Conservation (phyloP, 1,140 invertebrate genomes). For the Microplitis demolitor region DNA sequence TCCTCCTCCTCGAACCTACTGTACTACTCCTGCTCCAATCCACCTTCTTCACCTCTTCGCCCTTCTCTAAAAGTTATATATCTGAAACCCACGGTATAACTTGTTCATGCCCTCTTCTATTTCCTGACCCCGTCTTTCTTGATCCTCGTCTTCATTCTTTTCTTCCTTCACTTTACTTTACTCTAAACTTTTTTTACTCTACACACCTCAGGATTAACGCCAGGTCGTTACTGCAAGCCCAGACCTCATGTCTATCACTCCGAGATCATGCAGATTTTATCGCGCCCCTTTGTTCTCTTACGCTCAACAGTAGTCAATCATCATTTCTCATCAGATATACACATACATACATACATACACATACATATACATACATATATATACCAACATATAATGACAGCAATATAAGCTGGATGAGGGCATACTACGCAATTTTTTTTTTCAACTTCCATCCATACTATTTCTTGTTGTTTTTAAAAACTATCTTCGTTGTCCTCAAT, state of each 20-base stretch:
- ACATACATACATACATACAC: too few relatives aligned
- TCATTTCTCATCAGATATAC: not conserved
- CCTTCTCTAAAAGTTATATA: not conserved
- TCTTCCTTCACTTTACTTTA: slow-evolving; percentile 1
- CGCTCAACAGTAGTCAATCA: not conserved
- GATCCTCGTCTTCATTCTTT: slow-evolving; percentile 9
- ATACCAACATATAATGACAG: too few relatives aligned
- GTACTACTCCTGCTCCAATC: slow-evolving; percentile 9
- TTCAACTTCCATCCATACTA: not conserved
- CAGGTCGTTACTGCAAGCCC: not conserved
- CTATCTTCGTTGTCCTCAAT: not conserved
- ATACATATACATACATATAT: too few relatives aligned
- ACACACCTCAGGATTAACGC: not conserved
- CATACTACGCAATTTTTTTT: too few relatives aligned
- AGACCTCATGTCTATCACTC: slow-evolving; percentile 23
- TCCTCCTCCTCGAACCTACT: slow-evolving; percentile 11
- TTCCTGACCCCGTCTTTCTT: not conserved
- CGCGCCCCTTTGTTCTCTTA: not conserved
- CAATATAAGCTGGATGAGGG: too few relatives aligned
- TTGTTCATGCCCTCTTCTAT: slow-evolving; percentile 1
- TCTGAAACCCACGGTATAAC: not conserved
- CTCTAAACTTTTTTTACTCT: slow-evolving; percentile 10
- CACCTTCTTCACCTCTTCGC: slow-evolving; percentile 19
- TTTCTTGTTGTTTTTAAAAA: not conserved
- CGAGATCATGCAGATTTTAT: slow-evolving; percentile 8